Base-by-base conservation (phyloP, 1,140 invertebrate genomes). In the Lepidotrigona ventralis region DNA sequence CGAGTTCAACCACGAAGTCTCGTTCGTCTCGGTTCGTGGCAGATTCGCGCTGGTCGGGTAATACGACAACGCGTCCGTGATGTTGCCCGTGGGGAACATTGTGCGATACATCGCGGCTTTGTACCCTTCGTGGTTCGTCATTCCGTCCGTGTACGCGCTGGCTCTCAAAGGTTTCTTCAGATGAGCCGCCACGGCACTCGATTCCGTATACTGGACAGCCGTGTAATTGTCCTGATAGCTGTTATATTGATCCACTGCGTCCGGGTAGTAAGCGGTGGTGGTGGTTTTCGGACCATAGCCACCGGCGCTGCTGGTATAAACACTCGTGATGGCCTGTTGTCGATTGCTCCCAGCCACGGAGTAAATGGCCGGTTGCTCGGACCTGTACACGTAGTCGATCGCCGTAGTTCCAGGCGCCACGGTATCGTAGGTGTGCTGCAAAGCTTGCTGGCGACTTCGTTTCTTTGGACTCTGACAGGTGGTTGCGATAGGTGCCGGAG, bases 41-140 rank as follows among this genome's bases (percentile, higher is more conserved):
- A 95, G 88, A 93, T 96, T 96, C 69, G 93, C 95, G 74, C 95
- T 96, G 0, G 96, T 97, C 69, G 96, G 96, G 92, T 97, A 97
- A 85, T 97, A 97, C 0, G 96, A 96, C 63, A 97, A 92, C 29
- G 96, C 96, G 90, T 97, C 96, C 1, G 96, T 97, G 51, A 97
- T 96, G 91, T 97, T 97, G 26, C 96, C 96, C 2, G 95, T 95
- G 60, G 96, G 96, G 91, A 96, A 97, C 94, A 95, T 96, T 23
- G 95, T 95, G 54, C 96, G 94, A 89, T 96, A 96, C 91, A 95
- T 95, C 4, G 95, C 94, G 39, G 93, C 93, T 93, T 96, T 96
- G 90, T 96, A 96, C 66, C 95, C 95, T 86, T 97, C 96, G 91
- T 96, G 95, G 89, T 96, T 95, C 83, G 95, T 92, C 81, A 96